Conservation (phyloP, 1,140 invertebrate species). For the Diplogasteroides magnus region DNA sequence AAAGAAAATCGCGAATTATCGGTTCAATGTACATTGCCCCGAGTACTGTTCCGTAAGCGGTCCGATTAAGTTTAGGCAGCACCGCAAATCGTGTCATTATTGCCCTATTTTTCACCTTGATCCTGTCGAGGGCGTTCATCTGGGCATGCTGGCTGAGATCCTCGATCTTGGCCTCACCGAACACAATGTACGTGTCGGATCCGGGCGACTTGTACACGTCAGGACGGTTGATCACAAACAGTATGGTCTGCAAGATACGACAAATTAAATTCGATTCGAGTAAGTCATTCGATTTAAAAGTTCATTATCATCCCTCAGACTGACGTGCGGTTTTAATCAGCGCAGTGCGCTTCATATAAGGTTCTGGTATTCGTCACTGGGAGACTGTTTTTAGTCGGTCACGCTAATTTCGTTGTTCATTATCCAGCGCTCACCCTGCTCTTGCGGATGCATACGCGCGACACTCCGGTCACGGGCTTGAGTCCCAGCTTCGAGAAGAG, state of each 20-base stretch:
- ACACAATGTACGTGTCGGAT: conserved; percentile 89
- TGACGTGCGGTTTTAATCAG: too few species aligned
- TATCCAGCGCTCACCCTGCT: background rate
- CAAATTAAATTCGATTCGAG: conserved; percentile 74
- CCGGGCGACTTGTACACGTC: conserved; percentile 63
- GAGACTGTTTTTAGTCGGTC: too few species aligned
- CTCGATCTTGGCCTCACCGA: conserved; percentile 98
- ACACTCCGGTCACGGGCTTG: conserved; percentile 88
- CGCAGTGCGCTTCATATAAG: too few species aligned
- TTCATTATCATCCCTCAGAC: too few species aligned
- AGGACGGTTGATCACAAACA: conserved; percentile 96
- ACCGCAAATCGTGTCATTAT: background rate
- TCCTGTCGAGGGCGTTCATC: conserved; percentile 91
- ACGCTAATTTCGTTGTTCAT: too few species aligned
- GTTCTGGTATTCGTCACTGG: background rate
- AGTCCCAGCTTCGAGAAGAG: conserved; percentile 97
- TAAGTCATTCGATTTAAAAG: background rate
- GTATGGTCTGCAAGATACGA: conserved; percentile 93
- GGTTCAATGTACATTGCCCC: background rate
- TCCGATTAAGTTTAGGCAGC: background rate
- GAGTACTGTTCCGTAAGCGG: background rate
- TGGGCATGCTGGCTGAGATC: conserved; percentile 95
- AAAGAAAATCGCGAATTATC: too few species aligned
- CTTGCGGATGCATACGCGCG: conserved; percentile 93
- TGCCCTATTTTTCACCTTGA: conserved; percentile 66